Conservation (phyloP, 2,888 invertebrate genomes). For the Synergus umbraculus region DNA sequence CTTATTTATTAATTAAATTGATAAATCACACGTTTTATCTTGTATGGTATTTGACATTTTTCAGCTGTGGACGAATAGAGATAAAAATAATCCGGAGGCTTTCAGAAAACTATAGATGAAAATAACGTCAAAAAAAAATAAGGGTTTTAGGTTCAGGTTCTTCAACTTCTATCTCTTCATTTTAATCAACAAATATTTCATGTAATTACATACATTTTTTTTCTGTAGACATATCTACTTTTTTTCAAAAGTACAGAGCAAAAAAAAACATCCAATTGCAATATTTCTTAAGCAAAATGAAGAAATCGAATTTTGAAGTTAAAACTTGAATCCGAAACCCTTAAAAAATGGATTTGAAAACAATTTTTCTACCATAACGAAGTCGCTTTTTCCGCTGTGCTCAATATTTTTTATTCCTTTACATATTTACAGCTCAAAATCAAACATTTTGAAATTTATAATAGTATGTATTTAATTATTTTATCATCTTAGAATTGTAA, state of each 20-base stretch:
- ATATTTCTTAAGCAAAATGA: too few relatives aligned
- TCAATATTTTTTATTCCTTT: constrained; percentile 2
- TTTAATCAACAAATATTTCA: too few relatives aligned
- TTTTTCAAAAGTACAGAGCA: too few relatives aligned
- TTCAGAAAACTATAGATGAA: neutral
- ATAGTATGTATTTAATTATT: neutral
- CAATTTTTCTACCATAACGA: neutral
- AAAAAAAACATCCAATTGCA: too few relatives aligned
- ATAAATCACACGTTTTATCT: constrained; percentile 54
- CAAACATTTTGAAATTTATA: neutral
- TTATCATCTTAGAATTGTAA: neutral
- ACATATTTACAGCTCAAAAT: neutral
- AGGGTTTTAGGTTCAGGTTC: too few relatives aligned
- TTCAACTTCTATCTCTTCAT: too few relatives aligned
- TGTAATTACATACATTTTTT: too few relatives aligned
- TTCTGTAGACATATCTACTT: too few relatives aligned
- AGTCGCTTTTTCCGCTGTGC: neutral
- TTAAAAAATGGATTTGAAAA: neutral
- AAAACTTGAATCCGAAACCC: too few relatives aligned
- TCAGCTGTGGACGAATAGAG: neutral
- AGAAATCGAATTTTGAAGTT: too few relatives aligned
- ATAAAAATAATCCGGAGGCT: neutral
- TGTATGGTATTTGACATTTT: constrained; percentile 49
- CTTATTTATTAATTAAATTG: constrained; percentile 39
- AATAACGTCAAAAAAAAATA: too few relatives aligned